Evolutionary conservation across 2,113 vertebrate genomes (phyloP).

Genomic region (Xiphophorus maculatus): DNA sequence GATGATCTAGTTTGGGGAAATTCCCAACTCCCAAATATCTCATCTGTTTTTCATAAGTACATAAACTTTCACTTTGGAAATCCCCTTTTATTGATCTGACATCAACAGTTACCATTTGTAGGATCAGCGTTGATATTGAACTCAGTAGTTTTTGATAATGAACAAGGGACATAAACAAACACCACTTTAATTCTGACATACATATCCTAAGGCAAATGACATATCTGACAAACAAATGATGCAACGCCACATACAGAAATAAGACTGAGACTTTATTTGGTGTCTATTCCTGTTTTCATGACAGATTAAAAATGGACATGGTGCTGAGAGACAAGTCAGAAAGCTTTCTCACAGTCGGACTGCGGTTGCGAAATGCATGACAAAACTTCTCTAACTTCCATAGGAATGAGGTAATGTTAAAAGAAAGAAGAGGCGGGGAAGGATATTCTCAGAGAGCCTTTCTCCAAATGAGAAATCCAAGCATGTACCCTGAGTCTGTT

Average conservation of each 20-base stretch:
- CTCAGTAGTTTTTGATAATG: no score
- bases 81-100: no score
- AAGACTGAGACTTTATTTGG: not conserved
- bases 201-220: not conserved
- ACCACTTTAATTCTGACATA: not conserved
- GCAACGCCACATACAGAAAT: not conserved
- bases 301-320: not conserved
- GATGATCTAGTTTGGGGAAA: no score
- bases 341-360: constrained; percentile 29
- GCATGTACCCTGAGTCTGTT: not conserved
- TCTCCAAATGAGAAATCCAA: constrained; percentile 17
- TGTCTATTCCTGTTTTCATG: not conserved
- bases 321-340: constrained; percentile 16
- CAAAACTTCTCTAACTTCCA: constrained; percentile 41
- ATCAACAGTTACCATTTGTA: no score
- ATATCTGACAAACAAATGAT: not conserved
- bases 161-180: no score
- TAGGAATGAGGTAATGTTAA: constrained; percentile 55
- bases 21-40: no score
- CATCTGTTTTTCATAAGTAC: no score
- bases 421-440: not conserved
- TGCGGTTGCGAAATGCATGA: constrained; percentile 44
- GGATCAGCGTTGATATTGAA: no score
- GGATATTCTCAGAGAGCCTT: constrained; percentile 30
- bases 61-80: no score